These are phyloP conservation scores for Forbesichthys agassizii DNA, from an alignment of 2,113 vertebrate species.

Conservation along the genomic window DNA sequence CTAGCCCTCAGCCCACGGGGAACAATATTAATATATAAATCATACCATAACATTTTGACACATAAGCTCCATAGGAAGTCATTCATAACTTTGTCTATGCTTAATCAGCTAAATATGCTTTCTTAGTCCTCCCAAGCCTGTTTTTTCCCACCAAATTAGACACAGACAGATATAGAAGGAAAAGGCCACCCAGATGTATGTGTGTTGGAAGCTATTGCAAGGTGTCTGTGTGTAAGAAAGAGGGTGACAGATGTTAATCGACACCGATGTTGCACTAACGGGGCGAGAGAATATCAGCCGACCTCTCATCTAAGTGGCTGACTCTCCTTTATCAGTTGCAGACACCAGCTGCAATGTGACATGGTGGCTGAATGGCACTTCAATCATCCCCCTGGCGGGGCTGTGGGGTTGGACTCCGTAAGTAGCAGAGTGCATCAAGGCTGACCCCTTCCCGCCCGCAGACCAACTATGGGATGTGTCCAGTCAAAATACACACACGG, in stretches of 20 bases:
- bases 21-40: constrained; percentile 16
- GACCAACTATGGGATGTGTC: too few species aligned
- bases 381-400: constrained; percentile 22
- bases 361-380: constrained; percentile 30
- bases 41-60: too few species aligned
- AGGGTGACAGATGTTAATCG: not conserved
- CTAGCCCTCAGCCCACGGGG: not conserved
- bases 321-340: constrained; percentile 48
- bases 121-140: too few species aligned
- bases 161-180: constrained; percentile 14
- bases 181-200: constrained; percentile 23
- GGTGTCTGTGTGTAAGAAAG: not conserved
- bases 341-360: constrained; percentile 36
- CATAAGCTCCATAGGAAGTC: too few species aligned
- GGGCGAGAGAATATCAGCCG: constrained; percentile 34
- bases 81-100: too few species aligned
- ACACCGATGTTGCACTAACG: not conserved
- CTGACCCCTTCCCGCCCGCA: too few species aligned
- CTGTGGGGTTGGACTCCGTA: too few species aligned
- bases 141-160: constrained; percentile 2
- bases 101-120: too few species aligned
- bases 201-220: not conserved
- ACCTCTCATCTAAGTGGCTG: constrained; percentile 47
- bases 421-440: not conserved
- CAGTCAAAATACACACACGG: not conserved